Evolutionary conservation across 1,140 invertebrate species (phyloP), one percentile per base, ranked within the genome.

Genomic region (Brachionus calyciflorus): DNA sequence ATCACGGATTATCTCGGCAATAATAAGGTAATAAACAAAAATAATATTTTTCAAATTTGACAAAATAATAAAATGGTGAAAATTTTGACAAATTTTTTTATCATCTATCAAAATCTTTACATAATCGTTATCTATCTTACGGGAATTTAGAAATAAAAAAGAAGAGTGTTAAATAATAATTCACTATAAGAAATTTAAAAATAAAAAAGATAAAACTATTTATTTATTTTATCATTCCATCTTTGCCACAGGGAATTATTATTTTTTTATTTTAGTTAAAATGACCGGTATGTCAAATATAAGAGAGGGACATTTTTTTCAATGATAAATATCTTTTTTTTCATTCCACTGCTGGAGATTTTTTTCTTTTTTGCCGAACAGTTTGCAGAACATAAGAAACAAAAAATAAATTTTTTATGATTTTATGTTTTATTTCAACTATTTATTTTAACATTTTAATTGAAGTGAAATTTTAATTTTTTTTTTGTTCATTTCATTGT

Each of bases 101-200:
- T 33, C 28, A 60, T 60, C 37, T 5, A 37, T 17, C 37, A 26
- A 33, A 60, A 55, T 55, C 53, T 55, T 55, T 55, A 55, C 53
- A 55, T 55, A 55, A 55, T 55, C n/a, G n/a, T n/a, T n/a, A n/a
- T 51, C 37, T 60, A 60, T 60, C 55, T 60, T 60, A 60, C 55
- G 55, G 55, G 55, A 60, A 60, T 60, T 60, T 37, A 33, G 37
- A 60, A 37, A 60, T 17, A 28, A 33, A 19, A 17, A 30, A 60
- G 28, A 60, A 30, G 55, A n/a, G n/a, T n/a, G n/a, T n/a, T n/a
- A n/a, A n/a, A n/a, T n/a, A n/a, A n/a, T 60, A 60, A 60, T 60
- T 60, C 55, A 60, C 55, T 60, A 33, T 60, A 37, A 60, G 55
- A 60, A 9, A 37, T 9, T 5, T 3, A 37, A 37, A 37, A 37